phyloP scores from a whole-genome alignment of 2,113 vertebrate species.

The Pachyramphus minor region DNA sequence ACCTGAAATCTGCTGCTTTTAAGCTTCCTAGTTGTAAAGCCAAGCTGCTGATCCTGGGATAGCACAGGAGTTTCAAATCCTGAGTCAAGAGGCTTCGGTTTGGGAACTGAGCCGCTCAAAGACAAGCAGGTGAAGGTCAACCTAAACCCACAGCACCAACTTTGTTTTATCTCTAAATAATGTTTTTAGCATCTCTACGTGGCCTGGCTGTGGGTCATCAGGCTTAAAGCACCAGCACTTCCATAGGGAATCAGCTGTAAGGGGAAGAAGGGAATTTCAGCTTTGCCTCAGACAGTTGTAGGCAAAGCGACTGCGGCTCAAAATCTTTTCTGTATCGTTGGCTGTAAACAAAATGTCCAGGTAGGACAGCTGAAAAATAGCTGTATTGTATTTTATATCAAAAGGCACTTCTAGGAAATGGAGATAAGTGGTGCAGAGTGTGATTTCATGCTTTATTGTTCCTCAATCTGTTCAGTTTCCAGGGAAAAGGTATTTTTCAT shows the following conservation, averaged over 20 bases:
- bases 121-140: background rate
- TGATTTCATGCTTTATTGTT: conserved; percentile 23
- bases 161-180: background rate
- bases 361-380: background rate
- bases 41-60: background rate
- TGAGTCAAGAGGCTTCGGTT: background rate
- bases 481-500: background rate
- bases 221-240: background rate
- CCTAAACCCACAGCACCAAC: background rate
- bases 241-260: background rate
- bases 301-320: background rate
- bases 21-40: background rate
- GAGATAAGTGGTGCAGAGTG: background rate
- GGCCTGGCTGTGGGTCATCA: background rate
- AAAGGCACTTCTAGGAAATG: background rate
- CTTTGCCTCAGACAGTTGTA: background rate
- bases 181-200: background rate
- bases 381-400: background rate
- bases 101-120: background rate
- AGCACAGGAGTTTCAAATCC: background rate
- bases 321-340: background rate
- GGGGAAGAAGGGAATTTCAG: background rate
- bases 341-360: background rate
- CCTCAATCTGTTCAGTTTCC: background rate
- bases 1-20: background rate